phyloP scores from a whole-genome alignment of 2,797 vertebrate species.

The Scolopax rusticola region DNA sequence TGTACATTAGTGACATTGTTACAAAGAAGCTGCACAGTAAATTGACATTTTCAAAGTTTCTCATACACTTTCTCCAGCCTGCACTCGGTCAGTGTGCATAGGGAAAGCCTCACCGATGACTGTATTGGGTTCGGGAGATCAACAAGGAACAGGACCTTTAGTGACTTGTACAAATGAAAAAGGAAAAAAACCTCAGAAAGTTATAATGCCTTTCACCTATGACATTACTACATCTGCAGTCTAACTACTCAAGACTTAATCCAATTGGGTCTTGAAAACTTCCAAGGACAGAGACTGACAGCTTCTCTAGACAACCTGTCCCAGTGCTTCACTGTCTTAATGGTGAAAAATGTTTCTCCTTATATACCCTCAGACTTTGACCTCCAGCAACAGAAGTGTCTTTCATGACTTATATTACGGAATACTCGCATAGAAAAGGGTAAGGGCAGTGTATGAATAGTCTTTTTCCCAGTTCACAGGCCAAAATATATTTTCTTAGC shows the following conservation, averaged over 20 bases:
- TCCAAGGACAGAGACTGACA: background rate
- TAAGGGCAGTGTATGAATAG: background rate
- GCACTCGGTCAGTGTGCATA: background rate
- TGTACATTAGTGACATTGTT: background rate
- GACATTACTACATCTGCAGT: background rate
- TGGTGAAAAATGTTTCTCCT: background rate
- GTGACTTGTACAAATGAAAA: background rate
- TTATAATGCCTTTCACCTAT: background rate
- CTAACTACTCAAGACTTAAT: background rate
- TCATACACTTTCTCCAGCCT: background rate
- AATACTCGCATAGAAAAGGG: background rate
- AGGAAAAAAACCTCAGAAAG: background rate
- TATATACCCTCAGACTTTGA: background rate
- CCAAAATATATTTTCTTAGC: background rate
- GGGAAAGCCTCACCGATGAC: background rate
- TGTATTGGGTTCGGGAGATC: background rate
- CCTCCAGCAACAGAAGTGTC: background rate
- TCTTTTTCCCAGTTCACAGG: background rate
- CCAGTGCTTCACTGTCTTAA: background rate
- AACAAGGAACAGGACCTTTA: background rate
- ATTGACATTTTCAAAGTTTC: background rate
- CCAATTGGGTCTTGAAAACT: background rate
- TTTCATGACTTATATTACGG: background rate
- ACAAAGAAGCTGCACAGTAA: background rate
- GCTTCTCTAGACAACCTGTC: background rate